Evolutionary conservation across 2,797 vertebrate species (phyloP).

Genomic region (Gallirallus australis): DNA sequence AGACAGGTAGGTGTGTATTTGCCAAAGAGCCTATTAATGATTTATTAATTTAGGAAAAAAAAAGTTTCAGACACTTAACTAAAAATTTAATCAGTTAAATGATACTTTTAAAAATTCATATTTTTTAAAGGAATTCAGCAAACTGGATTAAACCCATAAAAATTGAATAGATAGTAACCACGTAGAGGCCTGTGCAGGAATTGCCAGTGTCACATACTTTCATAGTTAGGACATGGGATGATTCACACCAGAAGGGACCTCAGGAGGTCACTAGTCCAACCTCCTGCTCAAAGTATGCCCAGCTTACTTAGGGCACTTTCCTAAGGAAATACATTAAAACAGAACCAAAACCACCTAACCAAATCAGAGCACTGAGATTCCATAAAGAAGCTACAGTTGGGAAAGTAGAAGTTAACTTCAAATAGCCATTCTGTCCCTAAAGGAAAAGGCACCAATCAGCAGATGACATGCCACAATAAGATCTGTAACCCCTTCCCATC

Average conservation of each 20-base stretch:
- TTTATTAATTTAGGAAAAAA: neutral
- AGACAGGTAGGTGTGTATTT: neutral
- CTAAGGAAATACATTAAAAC: neutral
- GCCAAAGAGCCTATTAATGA: neutral
- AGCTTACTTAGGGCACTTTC: neutral
- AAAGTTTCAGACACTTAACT: neutral
- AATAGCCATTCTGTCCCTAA: neutral
- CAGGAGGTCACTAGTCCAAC: neutral
- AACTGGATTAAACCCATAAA: neutral
- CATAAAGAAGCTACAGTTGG: neutral
- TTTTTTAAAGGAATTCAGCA: neutral
- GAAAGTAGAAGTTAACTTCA: neutral
- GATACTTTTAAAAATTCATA: no score
- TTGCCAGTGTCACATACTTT: neutral
- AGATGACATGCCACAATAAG: neutral
- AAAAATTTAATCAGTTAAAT: neutral
- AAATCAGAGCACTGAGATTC: neutral
- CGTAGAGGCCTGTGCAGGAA: neutral
- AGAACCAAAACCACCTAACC: neutral
- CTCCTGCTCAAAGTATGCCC: neutral
- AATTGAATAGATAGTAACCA: neutral
- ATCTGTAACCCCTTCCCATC: fast-evolving
- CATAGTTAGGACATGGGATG: neutral
- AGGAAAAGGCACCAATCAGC: neutral
- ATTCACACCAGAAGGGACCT: neutral